phyloP scores from a whole-genome alignment of 2,888 invertebrate species.

The Amiota mariae region DNA sequence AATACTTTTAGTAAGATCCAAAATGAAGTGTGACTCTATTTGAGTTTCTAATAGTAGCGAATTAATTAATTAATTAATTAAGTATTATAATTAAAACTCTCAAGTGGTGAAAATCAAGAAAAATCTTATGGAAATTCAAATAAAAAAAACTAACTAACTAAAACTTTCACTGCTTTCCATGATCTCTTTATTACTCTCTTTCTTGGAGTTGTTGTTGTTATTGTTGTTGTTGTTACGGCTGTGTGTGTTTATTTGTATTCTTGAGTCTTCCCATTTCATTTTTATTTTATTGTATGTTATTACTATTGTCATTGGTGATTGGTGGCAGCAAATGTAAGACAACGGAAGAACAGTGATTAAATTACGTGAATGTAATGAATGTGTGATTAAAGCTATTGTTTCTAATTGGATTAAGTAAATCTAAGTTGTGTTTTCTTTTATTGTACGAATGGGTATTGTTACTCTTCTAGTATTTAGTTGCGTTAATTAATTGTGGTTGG shows the following conservation, averaged over 20 bases:
- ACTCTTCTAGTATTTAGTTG: background rate
- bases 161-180: constrained; percentile 55
- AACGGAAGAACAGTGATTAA: constrained; percentile 40
- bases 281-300: too few relatives aligned
- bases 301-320: background rate
- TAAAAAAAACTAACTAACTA: constrained; percentile 35
- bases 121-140: constrained; percentile 46
- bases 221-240: background rate
- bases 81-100: constrained; percentile 50
- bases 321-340: too few relatives aligned
- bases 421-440: background rate
- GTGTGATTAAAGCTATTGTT: constrained; percentile 55
- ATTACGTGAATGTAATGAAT: constrained; percentile 59
- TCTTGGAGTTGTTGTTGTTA: constrained; percentile 31
- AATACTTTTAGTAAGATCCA: too few relatives aligned
- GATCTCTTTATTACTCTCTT: constrained; percentile 19
- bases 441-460: background rate
- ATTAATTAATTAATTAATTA: too few relatives aligned
- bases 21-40: constrained; percentile 11
- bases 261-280: constrained; percentile 1
- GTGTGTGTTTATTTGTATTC: background rate
- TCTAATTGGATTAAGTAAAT: constrained; percentile 61
- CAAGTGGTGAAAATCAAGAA: constrained; percentile 43
- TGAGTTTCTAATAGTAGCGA: constrained; percentile 51
- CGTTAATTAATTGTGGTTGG: background rate